Evolutionary conservation across 1,140 invertebrate genomes (phyloP).

Genomic region (Octopus sinensis): DNA sequence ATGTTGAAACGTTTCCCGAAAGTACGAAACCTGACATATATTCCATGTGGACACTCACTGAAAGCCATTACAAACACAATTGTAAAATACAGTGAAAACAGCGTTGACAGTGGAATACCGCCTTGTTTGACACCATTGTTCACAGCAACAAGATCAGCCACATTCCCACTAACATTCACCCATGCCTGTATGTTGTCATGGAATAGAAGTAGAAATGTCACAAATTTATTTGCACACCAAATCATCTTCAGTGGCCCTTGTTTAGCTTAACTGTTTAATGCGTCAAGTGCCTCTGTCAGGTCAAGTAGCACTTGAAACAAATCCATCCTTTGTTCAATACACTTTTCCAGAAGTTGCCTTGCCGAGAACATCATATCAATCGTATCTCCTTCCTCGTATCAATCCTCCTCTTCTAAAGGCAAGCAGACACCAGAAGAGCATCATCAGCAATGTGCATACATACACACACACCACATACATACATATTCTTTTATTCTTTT

Average conservation of each 20-base stretch:
- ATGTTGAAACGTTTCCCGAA: background rate
- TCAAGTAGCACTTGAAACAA: slow-evolving; percentile 24
- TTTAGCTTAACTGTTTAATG: slow-evolving; percentile 19
- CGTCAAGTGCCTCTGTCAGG: slow-evolving; percentile 32
- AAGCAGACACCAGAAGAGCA: slow-evolving; percentile 28
- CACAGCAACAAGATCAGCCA: slow-evolving; percentile 14
- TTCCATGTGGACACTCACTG: background rate
- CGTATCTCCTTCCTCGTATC: slow-evolving; percentile 12
- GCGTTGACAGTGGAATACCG: slow-evolving; percentile 18
- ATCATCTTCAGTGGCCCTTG: slow-evolving; percentile 26
- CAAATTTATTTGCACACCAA: slow-evolving; percentile 26
- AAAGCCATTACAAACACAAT: slow-evolving; percentile 19
- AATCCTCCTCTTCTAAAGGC: slow-evolving; percentile 20
- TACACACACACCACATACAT: background rate
- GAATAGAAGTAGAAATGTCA: slow-evolving; percentile 20
- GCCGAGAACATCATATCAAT: slow-evolving; percentile 30
- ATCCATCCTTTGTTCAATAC: slow-evolving; percentile 26
- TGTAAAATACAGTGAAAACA: slow-evolving; percentile 25
- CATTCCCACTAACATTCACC: slow-evolving; percentile 14
- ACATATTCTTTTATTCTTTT: too few species aligned
- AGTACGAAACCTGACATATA: slow-evolving; percentile 12
- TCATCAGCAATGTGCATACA: slow-evolving; percentile 13
- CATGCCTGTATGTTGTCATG: slow-evolving; percentile 21
- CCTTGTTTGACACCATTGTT: background rate
- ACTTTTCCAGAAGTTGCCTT: slow-evolving; percentile 32